Conservation (phyloP, 1,140 invertebrate genomes). For the Caerostris extrusa region DNA sequence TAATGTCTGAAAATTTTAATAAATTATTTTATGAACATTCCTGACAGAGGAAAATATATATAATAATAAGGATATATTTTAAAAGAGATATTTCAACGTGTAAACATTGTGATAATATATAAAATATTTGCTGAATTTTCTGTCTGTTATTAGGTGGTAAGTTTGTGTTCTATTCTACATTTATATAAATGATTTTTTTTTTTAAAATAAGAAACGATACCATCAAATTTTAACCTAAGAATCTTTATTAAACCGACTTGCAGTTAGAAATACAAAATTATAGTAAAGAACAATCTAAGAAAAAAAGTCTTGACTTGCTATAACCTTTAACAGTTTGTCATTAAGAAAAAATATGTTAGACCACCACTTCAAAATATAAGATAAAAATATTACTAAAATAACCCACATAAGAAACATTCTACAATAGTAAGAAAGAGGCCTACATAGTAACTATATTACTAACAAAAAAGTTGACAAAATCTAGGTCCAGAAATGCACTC, state of each 20-base stretch:
- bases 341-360: conserved; percentile 7
- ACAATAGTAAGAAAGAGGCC: neutral
- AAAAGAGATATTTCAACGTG: no score
- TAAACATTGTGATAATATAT: no score
- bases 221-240: neutral
- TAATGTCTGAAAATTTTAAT: no score
- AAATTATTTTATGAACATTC: no score
- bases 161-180: no score
- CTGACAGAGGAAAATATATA: no score
- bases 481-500: no score
- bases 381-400: conserved; percentile 11
- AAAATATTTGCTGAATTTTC: no score
- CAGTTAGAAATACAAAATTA: conserved; percentile 50
- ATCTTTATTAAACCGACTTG: conserved; percentile 46
- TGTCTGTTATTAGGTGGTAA: no score
- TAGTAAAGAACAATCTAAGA: conserved; percentile 23
- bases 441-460: conserved; percentile 61
- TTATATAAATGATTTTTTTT: no score
- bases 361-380: conserved; percentile 23
- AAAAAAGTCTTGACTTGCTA: neutral
- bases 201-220: neutral
- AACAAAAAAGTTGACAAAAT: conserved; percentile 46
- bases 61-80: no score
- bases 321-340: neutral
- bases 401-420: conserved; percentile 11